Base-by-base conservation (phyloP, 2,888 invertebrate genomes). In the Ypsolopha sequella region DNA sequence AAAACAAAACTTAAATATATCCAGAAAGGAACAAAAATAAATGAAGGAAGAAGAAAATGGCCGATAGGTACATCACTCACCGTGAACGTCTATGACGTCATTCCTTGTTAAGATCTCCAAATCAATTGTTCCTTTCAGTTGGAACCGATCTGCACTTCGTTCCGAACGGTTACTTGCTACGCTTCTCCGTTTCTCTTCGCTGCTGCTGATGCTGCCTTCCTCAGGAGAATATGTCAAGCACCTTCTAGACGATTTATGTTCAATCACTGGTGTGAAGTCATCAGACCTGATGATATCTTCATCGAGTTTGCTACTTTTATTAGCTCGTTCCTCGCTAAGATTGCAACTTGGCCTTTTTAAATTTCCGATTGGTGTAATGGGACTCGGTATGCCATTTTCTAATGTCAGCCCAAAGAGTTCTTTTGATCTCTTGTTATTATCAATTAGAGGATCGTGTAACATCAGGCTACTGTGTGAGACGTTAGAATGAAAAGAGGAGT, bases 1-100 rank as follows among this genome's bases (percentile, higher is more conserved):
- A 24, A 36, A 51, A 46, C 36, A 46, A 36, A 52, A 53, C 9
- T 48, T 10, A 48, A 13, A 34, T 50, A 41, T 8, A 45, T 48
- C 49, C 56, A 51, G 36, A 54, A 47, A 53, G 43, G n/a, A 58
- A 55, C 49, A 51, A 24, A n/a, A 50, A 56, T 49, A 49, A 47
- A 45, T 54, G 56, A 62, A 51, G 8, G 33, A 50, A 51, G 56
- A 56, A 61, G 61, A 62, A 63, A 55, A 53, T 57, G 56, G 54
- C 62, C 71, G 85, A 86, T 81, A 84, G 80, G 52, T 55, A 85
- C 80, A 82, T 79, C 74, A 89, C 91, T 91, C 82, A 92, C 92
- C 91, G 81, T 91, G 91, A 63, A 92, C 90, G 79, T 91, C 90
- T 66, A 92, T 88, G 53, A 88, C 80, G 56, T 89, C 87, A 57